Base-by-base conservation (phyloP, 2,797 vertebrate genomes). In the Hypotaenidia okinawae region DNA sequence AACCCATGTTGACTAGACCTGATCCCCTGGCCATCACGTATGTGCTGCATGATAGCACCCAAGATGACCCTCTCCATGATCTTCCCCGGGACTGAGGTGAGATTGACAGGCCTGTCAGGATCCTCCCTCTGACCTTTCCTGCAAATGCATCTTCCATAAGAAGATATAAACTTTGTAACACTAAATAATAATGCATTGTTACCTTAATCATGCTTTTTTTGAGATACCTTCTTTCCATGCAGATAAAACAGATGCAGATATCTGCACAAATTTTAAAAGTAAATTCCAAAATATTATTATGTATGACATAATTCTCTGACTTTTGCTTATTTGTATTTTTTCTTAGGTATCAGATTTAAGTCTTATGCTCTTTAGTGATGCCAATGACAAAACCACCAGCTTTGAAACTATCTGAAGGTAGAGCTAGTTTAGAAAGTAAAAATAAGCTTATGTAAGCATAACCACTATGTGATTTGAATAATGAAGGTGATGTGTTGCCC, bases 351-450 rank as follows among this genome's bases (percentile, higher is more conserved):
- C 17, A 91, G 41, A 75, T 52, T 8, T 83, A 78, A 83, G 51
- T 94, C 27, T 82, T 94, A 73, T 49, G 16, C 80, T 95, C 15
- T 45, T 51, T 84, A 81, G 62, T 41, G 35, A 39, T 76, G 41
- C 68, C 37, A 89, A 19, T 78, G 57, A 66, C 43, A 78, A 68
- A 95, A 43, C 49, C 23, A 4, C 63, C 95, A 62, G 73, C 49
- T 83, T 61, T 69, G 70, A 79, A 90, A 76, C 16, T 27, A 57
- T 63, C 45, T 93, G 62, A 89, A 92, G 33, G 9, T 37, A 78
- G 62, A 90, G 87, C 68, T 78, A 51, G 51, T 80, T 97, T 92
- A 69, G 59, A 88, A 95, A 96, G 35, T 41, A 41, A 69, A 81
- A 75, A 82, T 68, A 95, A 94, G 10, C 70, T 37, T 55, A 87